A percentile compares a stretch with the other conserved stretches of the same genome.
Conservation (phyloP, 2,113 vertebrate species). For the Brachyistius frenatus region DNA sequence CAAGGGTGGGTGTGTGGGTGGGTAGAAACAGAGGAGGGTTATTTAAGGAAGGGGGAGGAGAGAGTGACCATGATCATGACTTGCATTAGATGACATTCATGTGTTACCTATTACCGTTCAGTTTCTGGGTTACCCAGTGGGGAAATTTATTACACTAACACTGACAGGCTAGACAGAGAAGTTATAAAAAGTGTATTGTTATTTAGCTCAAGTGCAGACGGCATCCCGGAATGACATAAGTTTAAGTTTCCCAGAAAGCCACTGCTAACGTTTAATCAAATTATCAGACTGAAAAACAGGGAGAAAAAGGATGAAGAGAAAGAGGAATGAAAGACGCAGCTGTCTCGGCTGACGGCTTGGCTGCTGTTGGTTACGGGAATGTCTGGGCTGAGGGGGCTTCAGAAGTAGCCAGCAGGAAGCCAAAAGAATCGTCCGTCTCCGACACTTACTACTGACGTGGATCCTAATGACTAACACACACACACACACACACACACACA, state of each 20-base stretch:
- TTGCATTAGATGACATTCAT: conserved; percentile 63
- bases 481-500: conserved; percentile 32
- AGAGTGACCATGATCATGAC: conserved; percentile 55
- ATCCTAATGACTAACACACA: conserved; percentile 50
- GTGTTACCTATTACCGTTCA: conserved; percentile 71
- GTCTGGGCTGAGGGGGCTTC: neutral
- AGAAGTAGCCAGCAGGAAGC: conserved; percentile 20
- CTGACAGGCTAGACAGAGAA: conserved; percentile 17
- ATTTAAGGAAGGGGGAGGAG: conserved; percentile 50
- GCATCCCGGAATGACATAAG: neutral
- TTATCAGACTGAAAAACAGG: conserved; percentile 22
- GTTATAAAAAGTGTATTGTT: conserved; percentile 36
- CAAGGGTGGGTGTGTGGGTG: conserved; percentile 5
- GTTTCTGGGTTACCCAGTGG: conserved; percentile 51
- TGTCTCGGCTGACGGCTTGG: conserved; percentile 26
- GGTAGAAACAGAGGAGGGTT: conserved; percentile 39
- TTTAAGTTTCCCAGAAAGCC: conserved; percentile 7
- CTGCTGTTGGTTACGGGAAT: conserved; percentile 53
- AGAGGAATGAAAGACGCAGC: conserved; percentile 30
- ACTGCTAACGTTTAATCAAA: conserved; percentile 42
- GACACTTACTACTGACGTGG: conserved; percentile 33
- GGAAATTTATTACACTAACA: conserved; percentile 43
- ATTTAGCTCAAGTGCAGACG: conserved; percentile 5
- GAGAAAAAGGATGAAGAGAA: neutral
- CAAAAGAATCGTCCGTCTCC: conserved; percentile 14